Conservation (phyloP, 2,113 vertebrate genomes). For the Aldabrachelys gigantea region DNA sequence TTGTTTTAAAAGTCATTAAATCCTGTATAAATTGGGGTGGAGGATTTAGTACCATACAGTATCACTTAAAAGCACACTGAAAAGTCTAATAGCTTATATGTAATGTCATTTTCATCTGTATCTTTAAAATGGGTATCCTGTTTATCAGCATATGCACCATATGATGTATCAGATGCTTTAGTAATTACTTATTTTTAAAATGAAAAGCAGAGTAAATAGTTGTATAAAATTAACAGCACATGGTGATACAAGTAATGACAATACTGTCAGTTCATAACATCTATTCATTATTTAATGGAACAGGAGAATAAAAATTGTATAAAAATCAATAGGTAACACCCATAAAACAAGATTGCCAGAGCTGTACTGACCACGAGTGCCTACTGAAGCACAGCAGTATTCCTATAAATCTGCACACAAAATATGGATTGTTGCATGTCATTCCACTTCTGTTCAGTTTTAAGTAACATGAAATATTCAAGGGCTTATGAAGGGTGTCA, state of each 20-base stretch:
- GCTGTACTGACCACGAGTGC: not conserved
- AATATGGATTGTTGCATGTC: not conserved
- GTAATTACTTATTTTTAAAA: constrained; percentile 65
- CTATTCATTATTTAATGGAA: constrained; percentile 12
- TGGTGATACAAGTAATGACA: constrained; percentile 27
- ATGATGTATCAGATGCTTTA: constrained; percentile 55
- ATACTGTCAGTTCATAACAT: constrained; percentile 8
- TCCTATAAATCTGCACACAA: constrained; percentile 11
- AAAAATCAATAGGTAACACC: not conserved
- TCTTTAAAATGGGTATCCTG: constrained; percentile 40
- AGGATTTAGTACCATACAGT: not conserved
- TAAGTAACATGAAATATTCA: not conserved
- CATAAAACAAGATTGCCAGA: not conserved
- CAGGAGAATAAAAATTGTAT: constrained; percentile 39
- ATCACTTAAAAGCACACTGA: constrained; percentile 30
- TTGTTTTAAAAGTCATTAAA: constrained; percentile 41
- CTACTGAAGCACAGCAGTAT: constrained; percentile 8
- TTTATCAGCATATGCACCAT: constrained; percentile 47
- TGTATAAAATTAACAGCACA: constrained; percentile 35
- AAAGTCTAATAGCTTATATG: constrained; percentile 33
- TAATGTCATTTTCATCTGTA: constrained; percentile 26
- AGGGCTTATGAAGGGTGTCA: not conserved
- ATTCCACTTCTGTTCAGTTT: not conserved
- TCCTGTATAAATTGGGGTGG: constrained; percentile 11
- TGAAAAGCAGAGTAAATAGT: constrained; percentile 47